phyloP scores from a whole-genome alignment of 2,113 vertebrate genomes.

The Charina bottae region DNA sequence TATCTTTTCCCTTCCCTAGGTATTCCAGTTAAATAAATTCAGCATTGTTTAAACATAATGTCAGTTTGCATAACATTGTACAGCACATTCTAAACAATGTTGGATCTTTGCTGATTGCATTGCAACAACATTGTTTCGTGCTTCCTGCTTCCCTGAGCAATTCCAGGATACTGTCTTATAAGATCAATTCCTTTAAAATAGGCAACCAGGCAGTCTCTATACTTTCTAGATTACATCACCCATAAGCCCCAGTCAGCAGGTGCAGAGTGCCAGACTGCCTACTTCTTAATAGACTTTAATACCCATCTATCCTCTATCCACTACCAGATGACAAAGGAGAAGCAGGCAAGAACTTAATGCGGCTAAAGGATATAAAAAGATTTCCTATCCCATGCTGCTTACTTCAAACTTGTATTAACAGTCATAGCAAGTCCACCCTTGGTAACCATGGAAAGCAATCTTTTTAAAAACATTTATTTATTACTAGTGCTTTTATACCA shows the following conservation, averaged over 20 bases:
- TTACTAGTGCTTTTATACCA: not conserved
- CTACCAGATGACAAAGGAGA: not conserved
- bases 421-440: not conserved
- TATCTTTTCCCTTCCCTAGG: not conserved
- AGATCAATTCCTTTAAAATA: not conserved
- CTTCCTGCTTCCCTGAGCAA: not conserved
- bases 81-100: constrained; percentile 3
- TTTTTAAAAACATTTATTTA: not conserved
- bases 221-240: not conserved
- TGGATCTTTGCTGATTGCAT: not conserved
- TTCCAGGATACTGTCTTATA: not conserved
- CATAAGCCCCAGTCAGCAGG: not conserved
- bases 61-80: not conserved
- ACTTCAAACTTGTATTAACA: not conserved
- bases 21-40: constrained; percentile 46
- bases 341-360: not conserved
- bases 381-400: not conserved
- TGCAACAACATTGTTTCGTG: not conserved
- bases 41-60: constrained; percentile 14
- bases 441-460: not conserved
- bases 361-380: not conserved
- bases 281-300: not conserved
- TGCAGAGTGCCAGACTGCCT: not conserved
- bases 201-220: not conserved
- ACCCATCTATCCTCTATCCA: not conserved